phyloP scores from a whole-genome alignment of 2,113 vertebrate genomes.

The Rhadina sibilatrix region DNA sequence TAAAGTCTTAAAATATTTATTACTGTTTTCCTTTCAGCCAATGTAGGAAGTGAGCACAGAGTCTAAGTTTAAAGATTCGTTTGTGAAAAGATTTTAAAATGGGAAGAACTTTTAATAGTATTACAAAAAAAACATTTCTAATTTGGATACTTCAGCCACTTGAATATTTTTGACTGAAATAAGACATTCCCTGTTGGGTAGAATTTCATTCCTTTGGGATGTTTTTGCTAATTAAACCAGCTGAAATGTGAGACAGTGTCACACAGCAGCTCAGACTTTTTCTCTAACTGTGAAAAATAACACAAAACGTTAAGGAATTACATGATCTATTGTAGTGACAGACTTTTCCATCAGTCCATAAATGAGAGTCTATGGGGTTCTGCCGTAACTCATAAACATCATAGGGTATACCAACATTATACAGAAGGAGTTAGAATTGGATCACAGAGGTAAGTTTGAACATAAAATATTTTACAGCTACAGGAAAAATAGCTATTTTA shows the following conservation, averaged over 20 bases:
- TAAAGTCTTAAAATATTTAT: conserved; percentile 61
- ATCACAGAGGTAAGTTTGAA: neutral
- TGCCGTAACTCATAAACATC: neutral
- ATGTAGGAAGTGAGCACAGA: neutral
- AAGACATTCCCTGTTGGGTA: neutral
- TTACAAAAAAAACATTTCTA: neutral
- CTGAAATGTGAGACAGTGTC: neutral
- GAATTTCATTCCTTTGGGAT: neutral
- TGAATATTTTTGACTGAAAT: neutral
- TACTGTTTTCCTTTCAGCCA: conserved; percentile 23
- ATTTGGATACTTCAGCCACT: neutral
- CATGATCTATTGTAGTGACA: neutral
- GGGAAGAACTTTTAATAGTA: neutral
- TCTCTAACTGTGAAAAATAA: neutral
- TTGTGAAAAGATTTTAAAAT: conserved; percentile 7
- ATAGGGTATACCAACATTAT: neutral
- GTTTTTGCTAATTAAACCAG: neutral
- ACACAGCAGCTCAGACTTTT: neutral
- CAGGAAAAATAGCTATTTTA: neutral
- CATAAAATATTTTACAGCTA: neutral
- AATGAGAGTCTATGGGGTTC: neutral
- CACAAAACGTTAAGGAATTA: neutral
- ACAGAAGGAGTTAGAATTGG: neutral
- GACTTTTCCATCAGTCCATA: neutral
- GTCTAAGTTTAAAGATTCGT: neutral